These are phyloP conservation scores for Dasyprocta punctata DNA, from an alignment of 2,113 vertebrate genomes.

Conservation along the genomic window DNA sequence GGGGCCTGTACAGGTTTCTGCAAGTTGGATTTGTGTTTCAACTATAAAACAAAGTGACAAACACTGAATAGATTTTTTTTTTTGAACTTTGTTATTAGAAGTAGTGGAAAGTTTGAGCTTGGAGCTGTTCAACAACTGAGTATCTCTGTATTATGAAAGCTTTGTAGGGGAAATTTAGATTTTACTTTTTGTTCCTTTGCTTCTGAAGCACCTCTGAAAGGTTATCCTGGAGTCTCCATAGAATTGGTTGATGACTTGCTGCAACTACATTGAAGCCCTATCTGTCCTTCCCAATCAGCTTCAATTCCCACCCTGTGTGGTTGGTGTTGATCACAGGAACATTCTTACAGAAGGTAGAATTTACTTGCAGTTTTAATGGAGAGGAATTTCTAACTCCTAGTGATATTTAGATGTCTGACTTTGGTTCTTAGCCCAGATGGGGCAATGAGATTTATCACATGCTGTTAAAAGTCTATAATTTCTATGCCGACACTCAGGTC, in stretches of 20 bases:
- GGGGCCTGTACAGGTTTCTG: neutral
- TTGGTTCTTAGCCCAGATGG: slow-evolving; percentile 19
- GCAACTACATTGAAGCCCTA: fast-evolving
- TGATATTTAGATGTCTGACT: neutral
- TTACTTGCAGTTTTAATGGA: neutral
- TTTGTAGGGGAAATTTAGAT: neutral
- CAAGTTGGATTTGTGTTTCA: neutral
- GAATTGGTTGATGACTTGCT: neutral
- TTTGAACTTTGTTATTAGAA: neutral
- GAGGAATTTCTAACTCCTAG: neutral
- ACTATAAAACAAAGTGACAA: neutral
- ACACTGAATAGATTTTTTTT: neutral
- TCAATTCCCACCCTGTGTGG: neutral
- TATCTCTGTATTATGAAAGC: neutral
- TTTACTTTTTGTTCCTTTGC: neutral
- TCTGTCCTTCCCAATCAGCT: neutral
- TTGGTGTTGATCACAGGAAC: neutral
- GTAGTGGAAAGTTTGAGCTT: neutral
- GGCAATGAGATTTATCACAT: neutral
- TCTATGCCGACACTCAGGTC: neutral
- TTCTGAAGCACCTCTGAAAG: neutral
- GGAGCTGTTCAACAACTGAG: too few species aligned
- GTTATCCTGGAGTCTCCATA: neutral
- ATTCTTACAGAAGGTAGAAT: neutral
- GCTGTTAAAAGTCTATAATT: neutral